Base-by-base conservation (phyloP, 1,140 invertebrate species). In the Diuraphis noxia region DNA sequence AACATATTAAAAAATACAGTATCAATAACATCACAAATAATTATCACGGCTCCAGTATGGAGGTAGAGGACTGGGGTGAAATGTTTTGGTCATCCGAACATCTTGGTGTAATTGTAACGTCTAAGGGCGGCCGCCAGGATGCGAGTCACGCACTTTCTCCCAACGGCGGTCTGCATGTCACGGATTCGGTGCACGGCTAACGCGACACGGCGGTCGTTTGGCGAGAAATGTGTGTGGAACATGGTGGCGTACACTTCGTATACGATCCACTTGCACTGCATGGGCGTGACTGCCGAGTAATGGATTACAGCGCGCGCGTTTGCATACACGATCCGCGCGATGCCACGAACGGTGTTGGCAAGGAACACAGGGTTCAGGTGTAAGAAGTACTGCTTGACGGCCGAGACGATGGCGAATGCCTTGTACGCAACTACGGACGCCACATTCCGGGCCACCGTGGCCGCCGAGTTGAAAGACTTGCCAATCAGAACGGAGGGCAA, bases 241-340 rank as follows among this genome's bases (percentile, higher is more conserved):
- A 91, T 81, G 38, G 10, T 81, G 6, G 72, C 43, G 25, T 81
- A 91, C 21, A 91, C 89, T 23, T 91, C 89, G 25, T 82, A 91
- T 8, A 82, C 46, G 43, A 91, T 91, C 89, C 89, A 91, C 89
- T 52, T 79, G 77, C 89, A 41, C 43, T 91, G 89, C 77, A 52
- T 38, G 2, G 89, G 77, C 17, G 89, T 91, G 36, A 91, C 38
- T 13, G 89, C 34, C 72, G 72, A 82, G 43, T 38, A 23, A 34
- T 7, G 41, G 19, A 43, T 25, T 0, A 38, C 9, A 7, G 7
- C 10, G 43, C 72, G 81, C 10, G 49, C 36, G 2, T 82, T 82
- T 13, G 77, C 34, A 36, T 81, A 91, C n/a, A 91, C 21, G 13
- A 91, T n/a, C 10, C 56, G 56, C 3, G 63, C 77, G 77, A 91